Evolutionary conservation across 2,888 invertebrate species (phyloP).

Genomic region (Agrochola lychnidis): DNA sequence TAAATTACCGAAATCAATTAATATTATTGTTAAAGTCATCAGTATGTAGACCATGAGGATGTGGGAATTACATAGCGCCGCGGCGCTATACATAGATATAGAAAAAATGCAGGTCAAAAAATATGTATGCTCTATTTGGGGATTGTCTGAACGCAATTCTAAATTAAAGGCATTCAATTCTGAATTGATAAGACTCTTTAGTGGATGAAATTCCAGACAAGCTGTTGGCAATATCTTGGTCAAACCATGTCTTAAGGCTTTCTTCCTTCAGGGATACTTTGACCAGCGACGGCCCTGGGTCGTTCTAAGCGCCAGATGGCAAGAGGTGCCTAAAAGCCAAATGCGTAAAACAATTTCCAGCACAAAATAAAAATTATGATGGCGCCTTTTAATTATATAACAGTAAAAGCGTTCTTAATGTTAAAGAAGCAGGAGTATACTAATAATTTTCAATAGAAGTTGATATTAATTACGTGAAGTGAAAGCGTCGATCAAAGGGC

Average conservation of each 20-base stretch:
- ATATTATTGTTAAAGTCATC: constrained; percentile 17
- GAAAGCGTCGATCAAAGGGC: no score
- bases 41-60: constrained; percentile 3
- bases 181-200: constrained; percentile 9
- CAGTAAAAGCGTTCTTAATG: no score
- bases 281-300: no score
- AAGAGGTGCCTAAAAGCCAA: no score
- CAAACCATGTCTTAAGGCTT: not conserved
- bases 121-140: not conserved
- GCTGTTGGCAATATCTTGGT: not conserved
- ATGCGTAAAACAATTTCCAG: no score
- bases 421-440: no score
- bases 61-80: constrained; percentile 7
- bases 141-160: no score
- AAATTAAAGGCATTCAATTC: not conserved
- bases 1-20: constrained; percentile 25
- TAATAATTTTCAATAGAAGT: no score
- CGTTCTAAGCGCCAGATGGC: no score
- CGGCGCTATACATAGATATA: not conserved
- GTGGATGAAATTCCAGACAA: not conserved
- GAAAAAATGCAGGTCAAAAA: constrained; percentile 9
- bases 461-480: no score
- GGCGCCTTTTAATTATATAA: no score
- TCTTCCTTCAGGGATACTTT: not conserved
- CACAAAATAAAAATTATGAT: no score